Evolutionary conservation across 2,113 vertebrate species (phyloP), one percentile per base, ranked within the genome.

Genomic region (Ptilonorhynchus violaceus): DNA sequence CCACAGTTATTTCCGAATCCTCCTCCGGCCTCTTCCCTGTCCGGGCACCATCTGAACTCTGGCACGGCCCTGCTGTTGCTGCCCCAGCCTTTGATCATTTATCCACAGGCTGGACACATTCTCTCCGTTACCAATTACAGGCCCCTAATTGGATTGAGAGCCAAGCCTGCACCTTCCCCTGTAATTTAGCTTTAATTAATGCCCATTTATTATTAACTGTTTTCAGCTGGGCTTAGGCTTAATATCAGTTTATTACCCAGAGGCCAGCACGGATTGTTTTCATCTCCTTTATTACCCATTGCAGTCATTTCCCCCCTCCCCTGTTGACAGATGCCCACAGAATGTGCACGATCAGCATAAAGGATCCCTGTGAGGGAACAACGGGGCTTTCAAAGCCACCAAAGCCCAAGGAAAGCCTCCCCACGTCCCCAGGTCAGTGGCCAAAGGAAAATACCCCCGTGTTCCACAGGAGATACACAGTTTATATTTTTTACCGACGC

Each of bases 151-250:
- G 93, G 92, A 92, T 64, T 11, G 82, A 90, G 88, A 87, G 60
- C 79, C 62, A 50, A 82, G 42, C 52, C 64, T 42, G 63, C 67
- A 83, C 89, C 85, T 94, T 95, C 87, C 92, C 70, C 82, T 94
- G 66, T 90, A 93, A 97, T 93, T 92, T 66, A 88, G 67, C 66
- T 92, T 96, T 96, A 96, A 97, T 96, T 96, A 96, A 92, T 82
- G 89, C 46, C 94, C 94, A 85, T 95, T 94, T 68, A 84, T 96
- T 95, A 94, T 94, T 82, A 91, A 91, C 85, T 69, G 79, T 94
- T 96, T 92, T 94, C 90, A 49, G 75, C 72, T 87, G 76, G 60
- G 76, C 35, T 96, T 55, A 79, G 59, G 42, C 73, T 95, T 76
- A 72, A 53, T 75, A 58, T 95, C 96, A 92, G 77, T 64, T 94